Base-by-base conservation (phyloP, 1,140 invertebrate genomes). In the Brachystomella parvula region DNA sequence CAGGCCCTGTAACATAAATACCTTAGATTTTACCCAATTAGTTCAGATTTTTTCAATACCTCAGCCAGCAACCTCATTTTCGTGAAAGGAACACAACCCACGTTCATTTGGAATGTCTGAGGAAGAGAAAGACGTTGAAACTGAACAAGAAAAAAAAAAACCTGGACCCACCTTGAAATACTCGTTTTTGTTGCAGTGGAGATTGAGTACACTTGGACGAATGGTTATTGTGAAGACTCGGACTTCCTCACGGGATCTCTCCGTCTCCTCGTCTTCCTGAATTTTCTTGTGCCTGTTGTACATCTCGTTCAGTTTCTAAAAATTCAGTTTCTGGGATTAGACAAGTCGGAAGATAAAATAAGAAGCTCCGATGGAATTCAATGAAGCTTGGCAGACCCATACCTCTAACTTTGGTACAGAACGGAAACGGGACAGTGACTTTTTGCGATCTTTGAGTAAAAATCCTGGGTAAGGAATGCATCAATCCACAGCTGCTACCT, bases 81-180 rank as follows among this genome's bases (percentile, higher is more conserved):
- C 3, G 67, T 66, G 26, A 64, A 69, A 26, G 70, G 61, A 32
- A 65, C 62, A 33, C 70, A 71, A 2, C 70, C 70, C 15, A 71
- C 67, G 39, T 69, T 71, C 19, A 69, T 35, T 62, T 68, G 66
- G 12, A 69, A 39, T 19, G 70, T 69, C 64, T 67, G 35, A 28
- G 59, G 31, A 15, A 19, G 2, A 57, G 2, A 64, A 31, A 32
- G 35, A 59, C 29, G 24, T 56, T 63, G 35, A 17, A 57, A 3
- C 61, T 53, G 12, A 65, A 35, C 24, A 12, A 6, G 6, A 6
- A 56, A 17, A 56, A 56, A 17, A 17, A 12, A 17, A 26, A 56
- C 49, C 24, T 56, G 19, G 26, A 2, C 15, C n/a, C 56, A 59
- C 59, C 68, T 63, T 65, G 2, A 64, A 66, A 19, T 65, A 47